These are phyloP conservation scores for Escarpia spicata DNA, from an alignment of 2,888 invertebrate species.

Conservation along the genomic window DNA sequence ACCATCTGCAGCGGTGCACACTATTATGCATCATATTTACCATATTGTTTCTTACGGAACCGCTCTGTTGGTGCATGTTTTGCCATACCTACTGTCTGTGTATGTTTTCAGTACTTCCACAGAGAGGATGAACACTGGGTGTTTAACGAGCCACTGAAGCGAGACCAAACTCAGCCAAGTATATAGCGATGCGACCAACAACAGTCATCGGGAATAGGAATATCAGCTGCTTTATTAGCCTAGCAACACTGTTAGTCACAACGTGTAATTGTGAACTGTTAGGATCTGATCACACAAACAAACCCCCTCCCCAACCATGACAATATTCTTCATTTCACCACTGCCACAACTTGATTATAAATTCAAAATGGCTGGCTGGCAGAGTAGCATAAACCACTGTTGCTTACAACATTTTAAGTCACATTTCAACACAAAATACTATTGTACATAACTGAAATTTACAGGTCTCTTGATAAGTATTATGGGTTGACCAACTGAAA, in stretches of 20 bases:
- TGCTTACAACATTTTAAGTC: too few species aligned
- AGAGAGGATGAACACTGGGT: constrained; percentile 56
- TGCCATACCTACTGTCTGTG: not conserved
- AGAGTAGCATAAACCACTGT: too few species aligned
- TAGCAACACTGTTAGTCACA: not conserved
- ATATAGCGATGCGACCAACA: not conserved
- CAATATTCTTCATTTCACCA: too few species aligned
- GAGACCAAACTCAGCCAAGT: constrained; percentile 21
- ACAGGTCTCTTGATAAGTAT: too few species aligned
- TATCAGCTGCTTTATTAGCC: not conserved
- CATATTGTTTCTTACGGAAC: not conserved
- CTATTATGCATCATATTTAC: constrained; percentile 17
- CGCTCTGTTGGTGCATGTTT: not conserved
- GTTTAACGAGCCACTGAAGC: constrained; percentile 45
- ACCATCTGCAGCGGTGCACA: not conserved
- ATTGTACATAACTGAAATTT: too few species aligned
- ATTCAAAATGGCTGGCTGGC: too few species aligned
- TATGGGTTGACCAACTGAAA: too few species aligned
- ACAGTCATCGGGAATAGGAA: not conserved
- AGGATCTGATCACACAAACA: not conserved
- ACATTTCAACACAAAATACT: too few species aligned
- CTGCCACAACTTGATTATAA: too few species aligned
- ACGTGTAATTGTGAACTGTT: not conserved
- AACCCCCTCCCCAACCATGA: not conserved
- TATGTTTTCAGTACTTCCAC: constrained; percentile 57